A percentile compares a stretch with the other conserved stretches of the same genome.
These are phyloP conservation scores for Gallinago media DNA, from an alignment of 2,113 vertebrate species.

Conservation along the genomic window DNA sequence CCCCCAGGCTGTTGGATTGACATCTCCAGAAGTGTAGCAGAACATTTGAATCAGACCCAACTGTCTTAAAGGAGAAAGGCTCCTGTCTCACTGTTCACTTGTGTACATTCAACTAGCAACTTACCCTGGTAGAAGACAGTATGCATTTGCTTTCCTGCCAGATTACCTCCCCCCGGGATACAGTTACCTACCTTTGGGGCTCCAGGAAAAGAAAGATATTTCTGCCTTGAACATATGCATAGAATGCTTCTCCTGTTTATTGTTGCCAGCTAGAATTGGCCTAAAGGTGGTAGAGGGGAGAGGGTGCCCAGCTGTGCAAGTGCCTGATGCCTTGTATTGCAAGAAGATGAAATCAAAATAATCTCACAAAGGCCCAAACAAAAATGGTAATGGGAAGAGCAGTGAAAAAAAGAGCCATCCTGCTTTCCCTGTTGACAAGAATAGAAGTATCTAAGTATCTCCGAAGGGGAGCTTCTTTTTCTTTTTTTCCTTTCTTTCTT, in stretches of 20 bases:
- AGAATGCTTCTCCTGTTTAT: background rate
- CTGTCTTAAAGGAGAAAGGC: slow-evolving; percentile 42
- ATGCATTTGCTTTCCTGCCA: background rate
- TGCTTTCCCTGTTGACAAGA: background rate
- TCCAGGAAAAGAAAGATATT: background rate
- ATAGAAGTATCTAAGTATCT: background rate
- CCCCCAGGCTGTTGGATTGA: slow-evolving; percentile 56
- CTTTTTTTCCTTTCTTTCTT: background rate
- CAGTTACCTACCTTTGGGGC: background rate
- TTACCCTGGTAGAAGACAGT: background rate
- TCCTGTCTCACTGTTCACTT: background rate
- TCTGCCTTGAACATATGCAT: background rate
- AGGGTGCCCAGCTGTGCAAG: background rate
- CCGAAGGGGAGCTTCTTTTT: background rate
- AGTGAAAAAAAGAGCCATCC: background rate
- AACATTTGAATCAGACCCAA: slow-evolving; percentile 43
- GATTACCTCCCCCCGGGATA: background rate
- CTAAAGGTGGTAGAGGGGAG: background rate
- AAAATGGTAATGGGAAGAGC: background rate
- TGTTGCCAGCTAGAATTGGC: background rate
- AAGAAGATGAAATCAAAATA: background rate
- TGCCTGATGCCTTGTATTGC: background rate
- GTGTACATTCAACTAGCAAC: background rate
- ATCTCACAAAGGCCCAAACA: background rate
- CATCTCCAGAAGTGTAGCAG: slow-evolving; percentile 49